Evolutionary conservation across 2,888 invertebrate species (phyloP), one percentile per base, ranked within the genome.

Genomic region (Rhynchonema sp.): DNA sequence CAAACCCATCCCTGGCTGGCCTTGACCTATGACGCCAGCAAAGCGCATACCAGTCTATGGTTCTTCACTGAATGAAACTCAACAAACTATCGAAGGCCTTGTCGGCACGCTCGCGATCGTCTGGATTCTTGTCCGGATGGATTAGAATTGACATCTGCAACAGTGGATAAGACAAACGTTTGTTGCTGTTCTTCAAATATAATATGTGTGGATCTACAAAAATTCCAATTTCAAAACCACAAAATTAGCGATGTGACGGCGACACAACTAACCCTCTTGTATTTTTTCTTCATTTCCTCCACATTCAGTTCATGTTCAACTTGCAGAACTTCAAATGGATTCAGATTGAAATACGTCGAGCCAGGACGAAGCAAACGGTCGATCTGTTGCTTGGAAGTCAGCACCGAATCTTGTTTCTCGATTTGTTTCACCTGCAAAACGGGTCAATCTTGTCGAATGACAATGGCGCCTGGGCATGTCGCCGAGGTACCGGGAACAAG

Each of bases 111-210:
- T 96, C 96, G 30, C 82, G 79, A 74, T 98, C 90, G 77, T 96
- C 89, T 78, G 85, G 85, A 78, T 99, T 99, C 79, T 98, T 99
- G 75, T 99, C 98, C 27, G 98, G 98, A 83, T 99, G 98, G 46
- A 98, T 92, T 70, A 98, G 80, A 74, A 98, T 89, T 25, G 98
- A 96, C 70, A 96, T 81, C 78, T 82, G 72, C 58, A 70, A 67
- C n/a, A 30, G 3, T 46, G 17, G 63, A 60, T 65, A 60, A 6
- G 55, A 20, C 6, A n/a, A 23, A 60, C n/a, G n/a, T n/a, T n/a
- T n/a, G n/a, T n/a, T n/a, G n/a, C n/a, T n/a, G n/a, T n/a, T n/a
- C n/a, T n/a, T n/a, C n/a, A n/a, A n/a, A n/a, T n/a, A n/a, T n/a
- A n/a, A n/a, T n/a, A n/a, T n/a, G n/a, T n/a, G n/a, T n/a, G n/a